These are phyloP conservation scores for Dynastes tityus DNA, from an alignment of 2,888 invertebrate species.

Conservation along the genomic window DNA sequence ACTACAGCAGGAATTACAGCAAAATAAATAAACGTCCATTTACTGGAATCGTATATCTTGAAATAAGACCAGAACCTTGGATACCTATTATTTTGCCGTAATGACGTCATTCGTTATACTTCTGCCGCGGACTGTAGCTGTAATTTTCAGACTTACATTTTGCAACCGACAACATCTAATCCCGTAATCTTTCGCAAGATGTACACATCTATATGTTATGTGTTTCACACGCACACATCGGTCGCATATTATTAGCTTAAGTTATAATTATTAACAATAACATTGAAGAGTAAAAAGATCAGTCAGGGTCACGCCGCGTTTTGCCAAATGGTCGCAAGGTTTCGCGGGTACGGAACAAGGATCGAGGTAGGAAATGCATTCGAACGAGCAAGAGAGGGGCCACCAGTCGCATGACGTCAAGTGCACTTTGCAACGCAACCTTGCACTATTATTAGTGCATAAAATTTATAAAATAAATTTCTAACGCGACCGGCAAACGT, in stretches of 20 bases:
- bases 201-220: background rate
- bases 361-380: constrained; percentile 51
- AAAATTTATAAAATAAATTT: constrained; percentile 58
- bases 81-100: too few species aligned
- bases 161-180: background rate
- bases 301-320: constrained; percentile 58
- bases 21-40: too few species aligned
- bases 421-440: constrained; percentile 59
- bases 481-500: constrained; percentile 33
- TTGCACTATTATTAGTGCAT: constrained; percentile 71
- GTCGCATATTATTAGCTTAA: constrained; percentile 31
- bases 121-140: background rate
- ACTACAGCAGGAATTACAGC: too few species aligned
- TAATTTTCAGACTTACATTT: constrained; percentile 7
- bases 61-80: too few species aligned
- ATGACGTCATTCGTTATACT: too few species aligned
- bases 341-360: constrained; percentile 49
- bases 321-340: constrained; percentile 61
- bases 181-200: constrained; percentile 17
- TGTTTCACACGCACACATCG: background rate
- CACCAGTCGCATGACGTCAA: constrained; percentile 54
- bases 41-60: too few species aligned
- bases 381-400: constrained; percentile 27
- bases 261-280: constrained; percentile 52
- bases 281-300: constrained; percentile 55